Base-by-base conservation (phyloP, 2,113 vertebrate species). In the Mustela nigripes region DNA sequence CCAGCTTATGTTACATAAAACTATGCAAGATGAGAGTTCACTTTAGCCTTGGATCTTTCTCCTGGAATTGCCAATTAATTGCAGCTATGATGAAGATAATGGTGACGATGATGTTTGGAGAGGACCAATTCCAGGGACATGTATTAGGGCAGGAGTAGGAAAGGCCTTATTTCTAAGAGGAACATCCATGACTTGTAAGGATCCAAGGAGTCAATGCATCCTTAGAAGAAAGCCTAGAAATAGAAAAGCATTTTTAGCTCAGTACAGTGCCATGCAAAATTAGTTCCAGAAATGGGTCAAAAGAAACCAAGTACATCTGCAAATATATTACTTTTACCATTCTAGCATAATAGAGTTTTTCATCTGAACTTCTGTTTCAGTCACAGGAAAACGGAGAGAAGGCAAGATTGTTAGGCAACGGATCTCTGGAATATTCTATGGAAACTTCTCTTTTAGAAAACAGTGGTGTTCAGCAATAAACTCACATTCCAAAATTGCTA, bases 181-280 rank as follows among this genome's bases (percentile, higher is more conserved):
- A 73, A 81, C 7, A 85, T 28, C 39, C 33, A 50, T 11, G 45
- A 82, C 78, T 85, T 58, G 1, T 45, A 91, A 90, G 53, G 21
- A 91, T 62, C 36, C 36, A 80, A 97, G 88, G 26, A 97, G 78
- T 93, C 69, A 95, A 53, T n/a, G 50, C 7, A 85, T 36, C 86
- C 85, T 78, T 79, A 81, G 81, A 95, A 95, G 67, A 93, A 91
- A 85, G 28, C 9, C 84, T 69, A 85, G 94, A 95, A 96, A 96
- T 80, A 96, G 97, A 91, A 93, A 96, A 62, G 78, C 33, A 84
- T 83, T 95, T 96, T 85, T 95, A 96, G 95, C 89, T 95, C 67
- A 89, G 94, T 33, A 91, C 28, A 96, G 89, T 86, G 58, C 74
- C 88, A 93, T 45, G 73, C 65, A 96, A 97, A 96, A 86, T 97